Evolutionary conservation across 2,113 vertebrate genomes (phyloP).

Genomic region (Chamaea fasciata): DNA sequence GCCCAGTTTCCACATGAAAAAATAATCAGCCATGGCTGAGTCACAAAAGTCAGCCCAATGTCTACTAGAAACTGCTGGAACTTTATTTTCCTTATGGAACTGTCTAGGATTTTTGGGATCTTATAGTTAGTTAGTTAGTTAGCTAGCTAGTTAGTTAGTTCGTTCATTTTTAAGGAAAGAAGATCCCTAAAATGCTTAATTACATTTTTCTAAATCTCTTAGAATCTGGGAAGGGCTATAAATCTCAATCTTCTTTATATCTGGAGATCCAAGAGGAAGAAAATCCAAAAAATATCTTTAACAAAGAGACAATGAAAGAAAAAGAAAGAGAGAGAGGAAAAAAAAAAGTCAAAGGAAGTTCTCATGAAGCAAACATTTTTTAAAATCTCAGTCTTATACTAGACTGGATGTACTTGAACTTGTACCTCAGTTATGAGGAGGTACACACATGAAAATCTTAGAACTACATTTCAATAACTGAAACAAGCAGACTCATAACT

Average conservation of each 20-base stretch:
- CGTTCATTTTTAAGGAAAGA: background rate
- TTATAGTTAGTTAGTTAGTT: background rate
- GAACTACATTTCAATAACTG: background rate
- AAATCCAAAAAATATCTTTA: background rate
- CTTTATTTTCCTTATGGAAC: background rate
- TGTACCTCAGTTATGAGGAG: background rate
- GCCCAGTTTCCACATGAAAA: background rate
- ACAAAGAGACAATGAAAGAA: background rate
- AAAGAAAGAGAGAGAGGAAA: fast-evolving
- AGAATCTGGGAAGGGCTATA: background rate
- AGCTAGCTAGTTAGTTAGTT: background rate
- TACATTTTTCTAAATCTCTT: background rate
- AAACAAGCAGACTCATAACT: background rate
- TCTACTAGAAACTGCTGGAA: background rate
- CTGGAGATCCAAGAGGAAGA: background rate
- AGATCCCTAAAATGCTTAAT: background rate
- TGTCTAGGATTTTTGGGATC: background rate
- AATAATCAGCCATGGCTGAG: background rate
- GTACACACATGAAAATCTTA: background rate
- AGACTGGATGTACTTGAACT: background rate
- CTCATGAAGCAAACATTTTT: background rate
- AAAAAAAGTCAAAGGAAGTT: background rate
- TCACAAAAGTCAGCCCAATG: background rate
- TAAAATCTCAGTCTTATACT: background rate
- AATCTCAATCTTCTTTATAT: background rate